Evolutionary conservation across 2,888 invertebrate genomes (phyloP).

Genomic region (Caenorhabditis sinica): DNA sequence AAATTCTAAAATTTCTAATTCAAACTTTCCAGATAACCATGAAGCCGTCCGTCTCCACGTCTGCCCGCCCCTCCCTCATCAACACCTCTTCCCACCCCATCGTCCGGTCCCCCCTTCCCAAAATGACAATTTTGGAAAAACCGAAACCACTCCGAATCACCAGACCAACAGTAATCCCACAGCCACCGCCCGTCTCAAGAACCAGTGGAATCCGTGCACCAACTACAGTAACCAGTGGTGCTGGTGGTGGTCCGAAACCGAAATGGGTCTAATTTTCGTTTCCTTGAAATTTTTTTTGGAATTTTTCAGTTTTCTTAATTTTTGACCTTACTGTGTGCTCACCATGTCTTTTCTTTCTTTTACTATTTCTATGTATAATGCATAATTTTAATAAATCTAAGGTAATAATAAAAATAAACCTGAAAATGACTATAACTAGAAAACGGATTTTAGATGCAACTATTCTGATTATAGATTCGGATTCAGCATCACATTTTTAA

Average conservation of each 20-base stretch:
- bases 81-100: constrained; percentile 53
- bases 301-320: background rate
- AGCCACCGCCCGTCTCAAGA: constrained; percentile 12
- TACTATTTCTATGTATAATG: background rate
- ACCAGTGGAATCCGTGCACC: constrained; percentile 25
- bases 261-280: constrained; percentile 48
- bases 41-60: constrained; percentile 64
- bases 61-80: constrained; percentile 64
- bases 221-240: constrained; percentile 1
- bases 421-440: too few relatives aligned
- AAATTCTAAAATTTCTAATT: background rate
- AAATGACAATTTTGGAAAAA: constrained; percentile 64
- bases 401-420: too few relatives aligned
- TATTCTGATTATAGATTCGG: too few relatives aligned
- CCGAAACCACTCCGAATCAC: constrained; percentile 64
- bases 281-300: background rate
- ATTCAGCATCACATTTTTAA: too few relatives aligned
- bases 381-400: too few relatives aligned
- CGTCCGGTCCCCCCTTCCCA: constrained; percentile 57
- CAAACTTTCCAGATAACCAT: constrained; percentile 52
- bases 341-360: constrained; percentile 15
- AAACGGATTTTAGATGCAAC: too few relatives aligned
- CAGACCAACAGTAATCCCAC: constrained; percentile 30
- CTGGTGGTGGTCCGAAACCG: constrained; percentile 23
- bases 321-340: constrained; percentile 1